Evolutionary conservation across 2,797 vertebrate genomes (phyloP), one percentile per base, ranked within the genome.

Genomic region (Catostomus latipinnis): DNA sequence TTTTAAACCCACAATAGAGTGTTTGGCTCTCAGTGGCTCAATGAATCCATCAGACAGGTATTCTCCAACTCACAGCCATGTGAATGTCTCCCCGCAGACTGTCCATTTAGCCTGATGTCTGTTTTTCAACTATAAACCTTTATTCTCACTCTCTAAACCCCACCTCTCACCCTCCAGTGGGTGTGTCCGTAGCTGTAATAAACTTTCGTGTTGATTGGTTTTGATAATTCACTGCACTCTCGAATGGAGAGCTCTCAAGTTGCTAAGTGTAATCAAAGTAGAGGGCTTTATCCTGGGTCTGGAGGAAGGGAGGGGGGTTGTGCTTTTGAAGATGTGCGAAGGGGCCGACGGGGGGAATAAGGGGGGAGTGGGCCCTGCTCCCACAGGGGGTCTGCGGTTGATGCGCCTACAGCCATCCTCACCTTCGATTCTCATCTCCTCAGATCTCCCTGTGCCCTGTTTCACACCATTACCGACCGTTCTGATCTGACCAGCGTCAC

Each of bases 401-500:
- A 87, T 84, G 72, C 22, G 86, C 92, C 91, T 85, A 84, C 86
- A 90, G 91, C 89, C 45, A 75, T 90, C 89, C 82, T 88, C 83
- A 81, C 83, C 84, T 84, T 88, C 83, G 86, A 89, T 90, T 89
- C 86, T 84, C 81, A 85, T 91, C 89, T 90, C 87, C 75, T 88
- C 85, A 89, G 88, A 91, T 92, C 91, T 91, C 85, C 80, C 78
- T 83, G 78, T 81, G 87, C 84, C 88, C 89, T 88, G 89, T 86
- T 88, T 81, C 78, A 84, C 63, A 74, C 83, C 84, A 89, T 88
- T 89, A 89, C 75, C 83, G 82, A 78, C 86, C 76, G 81, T 86
- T 90, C 87, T 89, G 88, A 91, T 91, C 88, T 87, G 82, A 80
- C 85, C 76, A 74, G 74, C 45, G 7, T 52, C 48, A 70, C 56